Base-by-base conservation (phyloP, 2,797 vertebrate genomes). In the Ctenosaura bakeri region DNA sequence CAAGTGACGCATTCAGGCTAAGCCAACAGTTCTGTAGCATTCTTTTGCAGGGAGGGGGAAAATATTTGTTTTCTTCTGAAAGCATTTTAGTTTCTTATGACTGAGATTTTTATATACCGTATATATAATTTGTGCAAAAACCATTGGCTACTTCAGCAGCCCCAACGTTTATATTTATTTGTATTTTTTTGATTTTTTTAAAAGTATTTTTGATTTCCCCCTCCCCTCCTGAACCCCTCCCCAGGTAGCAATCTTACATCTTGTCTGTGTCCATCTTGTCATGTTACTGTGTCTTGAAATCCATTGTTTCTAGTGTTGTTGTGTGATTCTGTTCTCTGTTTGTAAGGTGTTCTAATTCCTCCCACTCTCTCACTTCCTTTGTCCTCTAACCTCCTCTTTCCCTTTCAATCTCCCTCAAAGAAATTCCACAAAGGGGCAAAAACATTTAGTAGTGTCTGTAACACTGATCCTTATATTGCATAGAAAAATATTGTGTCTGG, bases 241-340 rank as follows among this genome's bases (percentile, higher is more conserved):
- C 95, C 96, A 92, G 94, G 95, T 96, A 91, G 96, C 92, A 5
- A 94, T 95, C 92, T 96, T 96, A 77, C 0, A 92, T 97, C 92
- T 95, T 89, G 94, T 97, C 94, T 93, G 96, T 93, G 96, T 91
- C 95, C 97, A 97, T 96, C 96, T 46, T 97, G 95, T 97, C 96
- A 95, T 94, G 94, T 95, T 95, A 92, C 91, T 96, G 95, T 96
- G 96, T 98, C 92, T 96, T 94, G 91, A 94, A 92, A 97, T 97
- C 91, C 96, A 96, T 92, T 96, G 93, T 95, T 78, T 93, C 56
- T 95, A 81, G 90, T 97, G 94, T 96, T 71, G 97, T 98, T 96
- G 96, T 91, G 98, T 98, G 98, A 98, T 98, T 98, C 98, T 98
- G 98, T 99, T 99, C 98, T 99, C 98, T 98, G 98, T 98, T 97